Base-by-base conservation (phyloP, 2,113 vertebrate genomes). In the Hepsetus odoe region DNA sequence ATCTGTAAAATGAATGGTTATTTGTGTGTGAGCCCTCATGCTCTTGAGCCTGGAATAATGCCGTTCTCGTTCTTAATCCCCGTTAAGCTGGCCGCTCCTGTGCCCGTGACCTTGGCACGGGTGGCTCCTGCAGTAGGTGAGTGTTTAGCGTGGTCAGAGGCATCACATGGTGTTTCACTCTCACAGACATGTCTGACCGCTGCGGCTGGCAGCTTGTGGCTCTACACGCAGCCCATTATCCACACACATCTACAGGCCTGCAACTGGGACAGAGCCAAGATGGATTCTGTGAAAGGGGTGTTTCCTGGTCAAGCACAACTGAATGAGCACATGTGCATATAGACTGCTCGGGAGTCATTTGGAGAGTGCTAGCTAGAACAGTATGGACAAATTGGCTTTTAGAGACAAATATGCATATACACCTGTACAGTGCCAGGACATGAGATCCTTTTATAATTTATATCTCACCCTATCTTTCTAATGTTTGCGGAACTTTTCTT, bases 31-130 rank as follows among this genome's bases (percentile, higher is more conserved):
- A 12, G 28, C 64, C 74, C 75, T 22, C 14, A 16, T 59, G 42
- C 42, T 83, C 24, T 35, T 61, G 67, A 61, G 72, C n/a, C 70
- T 32, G 61, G 68, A 80, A 77, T 72, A 76, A 84, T 65, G 46
- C 53, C 56, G 67, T 55, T 59, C 16, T 69, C 76, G 20, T 67
- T 66, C 56, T 59, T 85, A 86, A 85, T 87, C 81, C 84, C 42
- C 38, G 49, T 73, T 86, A 85, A 87, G 79, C 86, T 69, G 76
- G 32, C 49, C 66, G 65, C 72, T 64, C 72, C 74, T 58, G 55
- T 42, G 69, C 55, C 44, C 18, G 26, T 85, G 84, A 84, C 84
- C 86, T 86, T 84, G 81, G 76, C 62, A 42, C 67, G 38, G 59
- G 28, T 64, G 77, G 75, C 56, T 78, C 35, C 74, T 62, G 62